Base-by-base conservation (phyloP, 2,113 vertebrate genomes). In the Trachemys scripta region DNA sequence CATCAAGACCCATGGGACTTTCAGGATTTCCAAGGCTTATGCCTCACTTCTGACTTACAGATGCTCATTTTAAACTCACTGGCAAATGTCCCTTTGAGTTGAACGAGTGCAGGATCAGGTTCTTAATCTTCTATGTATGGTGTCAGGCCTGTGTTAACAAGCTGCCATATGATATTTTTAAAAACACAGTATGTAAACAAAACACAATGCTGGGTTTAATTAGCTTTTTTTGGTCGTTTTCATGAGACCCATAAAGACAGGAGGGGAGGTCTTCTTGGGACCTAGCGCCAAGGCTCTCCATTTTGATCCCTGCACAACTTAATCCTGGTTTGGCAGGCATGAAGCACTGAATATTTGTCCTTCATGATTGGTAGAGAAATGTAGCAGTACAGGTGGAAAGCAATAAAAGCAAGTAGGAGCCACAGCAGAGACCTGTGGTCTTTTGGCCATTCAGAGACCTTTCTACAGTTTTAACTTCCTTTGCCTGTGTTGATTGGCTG, bases 191-290 rank as follows among this genome's bases (percentile, higher is more conserved):
- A 72, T 38, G 65, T 72, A 38, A 72, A 72, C n/a, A 72, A 72
- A 38, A 65, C 62, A 8, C 31, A 65, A 17, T 35, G 14, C 62
- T 65, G 31, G 31, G n/a, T 19, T n/a, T 38, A 72, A 5, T 72
- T 29, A 65, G 11, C 6, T 38, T 72, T 83, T 35, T 83, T 35
- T 56, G 35, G 86, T 50, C 27, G 49, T 45, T 49, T 59, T n/a
- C 38, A 53, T 0, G 1, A 86, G 31, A 57, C 24, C 17, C 38
- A 35, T 0, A 1, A 29, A 17, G 49, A 87, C 53, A 65, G 22
- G 75, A 81, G 91, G 13, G 5, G 79, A 93, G 31, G 3, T 79
- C 57, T 72, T 59, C 25, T 7, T 20, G 8, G 29, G 51, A 8
- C 62, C 31, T 35, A 65, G 62, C 7, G 4, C 35, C 45, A 38